Conservation (phyloP, 2,888 invertebrate species). For the Salticus scenicus region DNA sequence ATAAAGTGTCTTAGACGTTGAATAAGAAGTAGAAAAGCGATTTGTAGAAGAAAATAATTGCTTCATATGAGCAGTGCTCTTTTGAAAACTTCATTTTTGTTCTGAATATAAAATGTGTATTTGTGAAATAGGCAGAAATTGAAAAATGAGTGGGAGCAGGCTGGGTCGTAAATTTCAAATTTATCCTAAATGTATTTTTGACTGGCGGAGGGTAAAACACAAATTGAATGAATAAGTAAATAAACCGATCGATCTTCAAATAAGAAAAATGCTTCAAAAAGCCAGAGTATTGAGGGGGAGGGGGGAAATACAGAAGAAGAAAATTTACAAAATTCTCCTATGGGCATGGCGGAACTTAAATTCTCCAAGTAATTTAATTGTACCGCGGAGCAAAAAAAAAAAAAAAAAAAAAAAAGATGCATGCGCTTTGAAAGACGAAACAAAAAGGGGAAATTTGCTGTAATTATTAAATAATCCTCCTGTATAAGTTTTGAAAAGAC, state of each 20-base stretch:
- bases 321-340: background rate
- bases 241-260: background rate
- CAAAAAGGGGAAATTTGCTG: too few relatives aligned
- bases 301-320: too few relatives aligned
- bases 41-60: too few relatives aligned
- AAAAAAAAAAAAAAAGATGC: too few relatives aligned
- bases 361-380: background rate
- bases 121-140: background rate
- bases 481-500: too few relatives aligned
- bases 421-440: too few relatives aligned
- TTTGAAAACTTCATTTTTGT: background rate
- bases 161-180: background rate
- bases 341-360: too few relatives aligned
- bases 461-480: too few relatives aligned
- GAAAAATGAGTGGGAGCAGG: background rate
- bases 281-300: background rate
- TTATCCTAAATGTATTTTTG: conserved; percentile 7
- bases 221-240: conserved; percentile 4
- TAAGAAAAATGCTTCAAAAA: background rate
- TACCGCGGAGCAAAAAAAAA: background rate
- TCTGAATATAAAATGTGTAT: background rate
- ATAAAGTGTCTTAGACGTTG: too few relatives aligned
- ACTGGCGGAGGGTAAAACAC: background rate
- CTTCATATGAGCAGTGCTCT: too few relatives aligned
- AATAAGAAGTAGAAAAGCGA: too few relatives aligned